These are phyloP conservation scores for Amia ocellicauda DNA, from an alignment of 2,113 vertebrate species.

Conservation along the genomic window DNA sequence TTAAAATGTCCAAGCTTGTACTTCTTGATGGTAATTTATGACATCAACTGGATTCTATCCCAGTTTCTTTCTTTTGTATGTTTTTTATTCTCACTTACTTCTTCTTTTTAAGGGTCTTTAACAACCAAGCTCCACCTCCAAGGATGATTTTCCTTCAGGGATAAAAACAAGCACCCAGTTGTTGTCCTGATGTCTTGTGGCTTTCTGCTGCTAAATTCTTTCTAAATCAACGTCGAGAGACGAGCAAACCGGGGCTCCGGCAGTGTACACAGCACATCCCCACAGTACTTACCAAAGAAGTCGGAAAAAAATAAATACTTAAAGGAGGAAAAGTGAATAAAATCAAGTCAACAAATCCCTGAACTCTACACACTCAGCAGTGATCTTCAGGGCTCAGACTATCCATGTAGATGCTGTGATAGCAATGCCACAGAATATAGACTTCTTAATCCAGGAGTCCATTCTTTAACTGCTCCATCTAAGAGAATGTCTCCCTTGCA, in stretches of 20 bases:
- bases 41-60: conserved; percentile 39
- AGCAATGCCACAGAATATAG: background rate
- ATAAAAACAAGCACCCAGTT: conserved; percentile 35
- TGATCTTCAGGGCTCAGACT: background rate
- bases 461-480: background rate
- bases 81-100: background rate
- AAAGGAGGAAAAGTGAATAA: background rate
- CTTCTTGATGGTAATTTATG: conserved; percentile 32
- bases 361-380: background rate
- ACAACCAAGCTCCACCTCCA: conserved; percentile 33
- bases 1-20: conserved; percentile 12
- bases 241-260: conserved; percentile 3
- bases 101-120: conserved; percentile 33
- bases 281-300: background rate
- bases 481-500: background rate
- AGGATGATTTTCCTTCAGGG: conserved; percentile 31
- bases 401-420: background rate
- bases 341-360: background rate
- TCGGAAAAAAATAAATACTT: background rate
- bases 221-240: conserved; percentile 1
- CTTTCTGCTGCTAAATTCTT: conserved; percentile 1
- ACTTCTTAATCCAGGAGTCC: background rate
- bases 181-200: too few relatives aligned
- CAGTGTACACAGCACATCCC: background rate
- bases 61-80: conserved; percentile 31